Evolutionary conservation across 2,113 vertebrate species (phyloP), one percentile per base, ranked within the genome.

Genomic region (Zosterops borbonicus): DNA sequence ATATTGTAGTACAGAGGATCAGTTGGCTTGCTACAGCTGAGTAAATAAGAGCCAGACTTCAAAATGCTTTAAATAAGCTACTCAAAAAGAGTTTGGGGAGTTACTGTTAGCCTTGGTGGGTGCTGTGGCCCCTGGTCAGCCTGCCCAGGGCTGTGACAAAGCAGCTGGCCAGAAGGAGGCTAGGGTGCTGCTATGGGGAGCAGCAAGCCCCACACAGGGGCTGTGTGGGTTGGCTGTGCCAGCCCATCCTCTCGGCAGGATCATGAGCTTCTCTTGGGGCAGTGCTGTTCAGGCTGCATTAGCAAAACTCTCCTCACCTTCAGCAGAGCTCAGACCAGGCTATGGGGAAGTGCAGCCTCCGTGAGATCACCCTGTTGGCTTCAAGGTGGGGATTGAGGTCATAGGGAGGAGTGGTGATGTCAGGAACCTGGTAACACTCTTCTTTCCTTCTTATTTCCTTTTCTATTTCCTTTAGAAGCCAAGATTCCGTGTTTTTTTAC

Each of bases 161-260:
- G 10, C 10, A 53, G 44, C 35, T 60, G 79, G 37, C 23, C 27
- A n/a, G 67, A 22, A 58, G 2, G 6, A 27, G 74, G 53, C 17
- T 67, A 15, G 22, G 0, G 0, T n/a, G 31, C 70, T 84, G 46
- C 31, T 15, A 19, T 49, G 47, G 50, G 65, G 41, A 27, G 41
- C 24, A 3, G 27, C 23, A 9, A 39, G 20, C 58, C 31, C 33
- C 2, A 1, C 21, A 6, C 35, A 28, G 37, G 24, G 69, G 25
- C n/a, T 0, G 0, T 9, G 25, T 1, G 3, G 9, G 44, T 22
- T 73, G 53, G 22, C 50, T 68, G 11, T 79, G 76, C 67, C 27
- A 35, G 39, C 29, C 69, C 17, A 22, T 49, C 42, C n/a, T 44
- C 14, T 28, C 0, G 0, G 37, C 12, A 16, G 28, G 28, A 28